These are phyloP conservation scores for Cygnus buccinator DNA, from an alignment of 2,113 vertebrate species.

Conservation along the genomic window DNA sequence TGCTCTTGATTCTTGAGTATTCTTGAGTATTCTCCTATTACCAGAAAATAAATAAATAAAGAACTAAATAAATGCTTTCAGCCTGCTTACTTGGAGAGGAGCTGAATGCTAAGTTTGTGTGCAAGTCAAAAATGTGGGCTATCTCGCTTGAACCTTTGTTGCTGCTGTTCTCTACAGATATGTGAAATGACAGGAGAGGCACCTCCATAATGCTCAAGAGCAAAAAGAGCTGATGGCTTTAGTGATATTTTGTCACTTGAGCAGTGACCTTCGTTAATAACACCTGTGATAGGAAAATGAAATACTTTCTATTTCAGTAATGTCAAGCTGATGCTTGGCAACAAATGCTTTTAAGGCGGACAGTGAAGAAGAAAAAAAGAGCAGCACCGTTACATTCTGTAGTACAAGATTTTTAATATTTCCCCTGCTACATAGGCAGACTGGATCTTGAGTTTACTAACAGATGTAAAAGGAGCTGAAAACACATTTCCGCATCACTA, in stretches of 20 bases:
- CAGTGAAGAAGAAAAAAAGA: slow-evolving; percentile 6
- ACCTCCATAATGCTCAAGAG: neutral
- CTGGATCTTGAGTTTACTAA: slow-evolving; percentile 40
- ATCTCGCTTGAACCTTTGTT: neutral
- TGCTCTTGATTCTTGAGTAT: neutral
- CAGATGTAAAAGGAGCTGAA: slow-evolving; percentile 4
- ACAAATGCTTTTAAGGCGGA: neutral
- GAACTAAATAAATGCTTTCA: neutral
- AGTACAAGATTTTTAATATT: neutral
- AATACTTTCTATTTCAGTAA: slow-evolving; percentile 23
- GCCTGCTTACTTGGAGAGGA: neutral
- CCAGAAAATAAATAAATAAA: neutral
- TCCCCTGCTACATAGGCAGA: neutral
- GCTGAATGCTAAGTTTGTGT: neutral
- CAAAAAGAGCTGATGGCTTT: neutral
- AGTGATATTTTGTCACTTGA: slow-evolving; percentile 10
- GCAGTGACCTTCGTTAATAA: neutral
- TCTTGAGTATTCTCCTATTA: neutral
- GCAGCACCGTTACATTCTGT: neutral
- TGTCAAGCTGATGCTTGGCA: neutral
- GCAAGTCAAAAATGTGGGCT: neutral
- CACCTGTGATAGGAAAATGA: slow-evolving; percentile 13
- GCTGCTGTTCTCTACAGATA: neutral
- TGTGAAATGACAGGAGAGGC: neutral
- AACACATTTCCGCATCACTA: neutral